phyloP scores from a whole-genome alignment of 2,113 vertebrate species.

The Alligator sinensis region DNA sequence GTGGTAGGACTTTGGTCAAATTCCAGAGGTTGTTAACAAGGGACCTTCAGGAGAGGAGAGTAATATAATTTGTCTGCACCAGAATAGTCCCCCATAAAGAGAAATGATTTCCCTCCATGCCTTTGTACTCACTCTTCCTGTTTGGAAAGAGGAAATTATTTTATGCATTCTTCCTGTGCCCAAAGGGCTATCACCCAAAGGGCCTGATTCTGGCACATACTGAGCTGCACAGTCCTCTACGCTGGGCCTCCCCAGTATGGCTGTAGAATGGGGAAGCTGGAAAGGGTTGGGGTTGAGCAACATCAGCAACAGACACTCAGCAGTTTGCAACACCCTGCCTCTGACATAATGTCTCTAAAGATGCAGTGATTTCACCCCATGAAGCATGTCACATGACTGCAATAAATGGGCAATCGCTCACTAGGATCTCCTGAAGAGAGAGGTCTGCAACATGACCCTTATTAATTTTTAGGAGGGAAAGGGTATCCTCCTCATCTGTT shows the following conservation, averaged over 20 bases:
- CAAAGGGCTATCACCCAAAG: not conserved
- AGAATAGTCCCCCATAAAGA: rapidly evolving
- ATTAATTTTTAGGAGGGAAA: not conserved
- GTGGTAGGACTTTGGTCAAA: not conserved
- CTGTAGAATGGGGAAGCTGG: not conserved
- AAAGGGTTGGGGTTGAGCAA: not conserved
- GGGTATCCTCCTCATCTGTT: not conserved
- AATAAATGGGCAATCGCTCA: rapidly evolving
- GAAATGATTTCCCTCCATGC: not conserved
- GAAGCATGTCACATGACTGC: rapidly evolving
- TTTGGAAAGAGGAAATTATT: not conserved
- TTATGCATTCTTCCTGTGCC: conserved; percentile 1
- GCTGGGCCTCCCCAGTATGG: not conserved
- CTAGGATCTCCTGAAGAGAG: not conserved
- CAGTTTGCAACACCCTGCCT: not conserved
- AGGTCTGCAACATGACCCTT: not conserved
- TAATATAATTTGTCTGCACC: not conserved
- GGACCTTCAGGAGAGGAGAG: not conserved
- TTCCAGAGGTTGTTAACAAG: too few relatives aligned
- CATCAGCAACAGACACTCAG: not conserved
- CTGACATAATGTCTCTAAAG: not conserved
- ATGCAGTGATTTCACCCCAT: not conserved
- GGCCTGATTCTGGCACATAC: too few relatives aligned
- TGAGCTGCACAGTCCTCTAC: not conserved
- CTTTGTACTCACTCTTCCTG: not conserved